phyloP scores from a whole-genome alignment of 2,113 vertebrate genomes.

The Channa argus region DNA sequence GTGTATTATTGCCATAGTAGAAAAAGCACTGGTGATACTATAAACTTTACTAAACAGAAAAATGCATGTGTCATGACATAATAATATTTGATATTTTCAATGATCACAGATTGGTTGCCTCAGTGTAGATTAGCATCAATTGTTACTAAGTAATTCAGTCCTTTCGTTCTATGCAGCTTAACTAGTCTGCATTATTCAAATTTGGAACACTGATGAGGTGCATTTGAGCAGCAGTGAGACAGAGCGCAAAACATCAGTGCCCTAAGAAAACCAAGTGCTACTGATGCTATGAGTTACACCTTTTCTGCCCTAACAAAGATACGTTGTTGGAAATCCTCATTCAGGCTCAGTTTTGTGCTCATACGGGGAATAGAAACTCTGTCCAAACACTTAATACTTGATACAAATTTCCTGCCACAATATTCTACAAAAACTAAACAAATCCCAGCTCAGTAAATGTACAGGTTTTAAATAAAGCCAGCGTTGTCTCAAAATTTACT shows the following conservation, averaged over 20 bases:
- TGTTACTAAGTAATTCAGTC: neutral
- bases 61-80: too few species aligned
- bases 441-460: neutral
- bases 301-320: neutral
- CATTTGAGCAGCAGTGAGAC: neutral
- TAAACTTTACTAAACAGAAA: neutral
- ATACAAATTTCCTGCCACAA: neutral
- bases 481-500: neutral
- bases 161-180: neutral
- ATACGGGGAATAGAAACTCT: neutral
- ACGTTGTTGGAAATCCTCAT: neutral
- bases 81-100: too few species aligned
- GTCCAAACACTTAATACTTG: neutral
- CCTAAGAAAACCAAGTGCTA: neutral
- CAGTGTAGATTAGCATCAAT: neutral
- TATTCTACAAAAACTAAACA: neutral
- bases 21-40: neutral
- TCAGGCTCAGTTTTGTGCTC: neutral
- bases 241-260: neutral
- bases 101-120: neutral
- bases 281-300: neutral
- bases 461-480: neutral
- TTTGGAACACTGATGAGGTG: neutral
- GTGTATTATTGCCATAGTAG: neutral
- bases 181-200: conserved; percentile 4